A percentile compares a stretch with the other conserved stretches of the same genome.
phyloP scores from a whole-genome alignment of 2,888 invertebrate genomes.

The Agriotes lineatus region DNA sequence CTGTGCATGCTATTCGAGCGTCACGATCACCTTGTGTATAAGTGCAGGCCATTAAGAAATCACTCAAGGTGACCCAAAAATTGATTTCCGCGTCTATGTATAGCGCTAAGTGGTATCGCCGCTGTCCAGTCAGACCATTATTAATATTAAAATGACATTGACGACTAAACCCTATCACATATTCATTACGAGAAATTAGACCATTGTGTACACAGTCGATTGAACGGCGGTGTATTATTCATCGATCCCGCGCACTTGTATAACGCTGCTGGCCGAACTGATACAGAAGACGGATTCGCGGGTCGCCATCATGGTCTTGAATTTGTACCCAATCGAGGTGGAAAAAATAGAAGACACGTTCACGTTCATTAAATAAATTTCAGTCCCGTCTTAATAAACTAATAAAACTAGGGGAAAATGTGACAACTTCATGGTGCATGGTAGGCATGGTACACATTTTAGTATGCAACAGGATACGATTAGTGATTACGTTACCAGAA shows the following conservation, averaged over 20 bases:
- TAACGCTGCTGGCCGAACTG: background rate
- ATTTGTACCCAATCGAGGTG: too few relatives aligned
- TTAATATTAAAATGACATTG: constrained; percentile 47
- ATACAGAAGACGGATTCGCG: too few relatives aligned
- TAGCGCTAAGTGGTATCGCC: constrained; percentile 26
- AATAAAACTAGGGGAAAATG: background rate
- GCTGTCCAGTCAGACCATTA: constrained; percentile 39
- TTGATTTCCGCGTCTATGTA: constrained; percentile 43
- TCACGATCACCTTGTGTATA: constrained; percentile 37
- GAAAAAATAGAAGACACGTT: too few relatives aligned
- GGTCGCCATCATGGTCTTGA: too few relatives aligned
- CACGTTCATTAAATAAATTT: background rate
- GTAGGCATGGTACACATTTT: too few relatives aligned
- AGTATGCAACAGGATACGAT: too few relatives aligned
- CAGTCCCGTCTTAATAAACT: background rate
- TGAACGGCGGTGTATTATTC: constrained; percentile 17
- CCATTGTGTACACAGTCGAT: constrained; percentile 9
- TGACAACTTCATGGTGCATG: too few relatives aligned
- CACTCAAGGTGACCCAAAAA: constrained; percentile 47
- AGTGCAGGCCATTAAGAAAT: constrained; percentile 34
- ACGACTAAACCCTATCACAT: constrained; percentile 34
- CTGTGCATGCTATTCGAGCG: constrained; percentile 11
- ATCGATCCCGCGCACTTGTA: background rate
- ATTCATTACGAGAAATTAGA: constrained; percentile 34
- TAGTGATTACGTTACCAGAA: too few relatives aligned